phyloP scores from a whole-genome alignment of 2,113 vertebrate genomes.

The Leiothrix lutea region DNA sequence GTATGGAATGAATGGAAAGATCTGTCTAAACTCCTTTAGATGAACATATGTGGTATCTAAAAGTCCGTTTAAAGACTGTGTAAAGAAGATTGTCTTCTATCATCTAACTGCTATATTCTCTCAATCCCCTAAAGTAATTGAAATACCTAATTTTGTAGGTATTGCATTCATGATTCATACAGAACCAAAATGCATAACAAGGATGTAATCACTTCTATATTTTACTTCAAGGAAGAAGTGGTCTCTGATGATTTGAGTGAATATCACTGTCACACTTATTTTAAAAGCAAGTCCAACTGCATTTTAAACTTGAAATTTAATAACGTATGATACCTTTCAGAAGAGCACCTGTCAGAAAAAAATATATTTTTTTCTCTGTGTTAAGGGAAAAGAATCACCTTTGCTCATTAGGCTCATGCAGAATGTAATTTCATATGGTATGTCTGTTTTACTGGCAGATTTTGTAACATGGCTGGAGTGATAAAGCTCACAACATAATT shows the following conservation, averaged over 20 bases:
- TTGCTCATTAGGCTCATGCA: neutral
- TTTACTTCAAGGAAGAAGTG: neutral
- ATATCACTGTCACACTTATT: neutral
- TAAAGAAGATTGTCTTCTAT: neutral
- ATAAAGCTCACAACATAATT: neutral
- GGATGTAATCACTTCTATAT: neutral
- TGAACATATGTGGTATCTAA: neutral
- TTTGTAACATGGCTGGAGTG: neutral
- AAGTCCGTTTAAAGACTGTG: neutral
- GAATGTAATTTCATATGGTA: neutral
- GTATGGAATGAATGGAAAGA: neutral
- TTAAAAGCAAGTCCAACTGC: neutral
- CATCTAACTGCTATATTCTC: neutral
- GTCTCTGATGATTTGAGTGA: neutral
- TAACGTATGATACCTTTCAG: neutral
- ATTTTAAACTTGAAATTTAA: neutral
- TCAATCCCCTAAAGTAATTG: neutral
- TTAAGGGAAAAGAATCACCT: neutral
- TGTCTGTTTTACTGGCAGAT: neutral
- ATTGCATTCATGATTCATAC: neutral
- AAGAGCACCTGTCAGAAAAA: neutral
- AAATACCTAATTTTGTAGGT: neutral
- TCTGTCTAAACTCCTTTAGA: neutral
- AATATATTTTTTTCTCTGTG: neutral
- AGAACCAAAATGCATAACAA: neutral